These are phyloP conservation scores for Drosophila recens DNA, from an alignment of 2,888 invertebrate species.

Conservation along the genomic window DNA sequence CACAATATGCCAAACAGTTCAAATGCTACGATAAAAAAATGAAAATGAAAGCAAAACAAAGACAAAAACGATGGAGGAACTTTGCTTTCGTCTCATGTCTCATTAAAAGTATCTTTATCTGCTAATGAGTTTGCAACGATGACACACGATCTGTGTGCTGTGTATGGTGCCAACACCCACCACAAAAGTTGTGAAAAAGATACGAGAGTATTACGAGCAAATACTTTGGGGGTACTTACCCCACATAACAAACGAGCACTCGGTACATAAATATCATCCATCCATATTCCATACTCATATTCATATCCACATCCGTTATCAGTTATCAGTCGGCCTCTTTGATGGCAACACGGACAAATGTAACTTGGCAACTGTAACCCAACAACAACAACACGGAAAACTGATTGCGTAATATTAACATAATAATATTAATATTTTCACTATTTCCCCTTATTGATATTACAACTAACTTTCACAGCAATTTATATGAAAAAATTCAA, in stretches of 20 bases:
- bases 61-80: background rate
- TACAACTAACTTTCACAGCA: background rate
- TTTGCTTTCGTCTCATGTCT: slow-evolving; percentile 11
- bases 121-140: slow-evolving; percentile 58
- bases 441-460: background rate
- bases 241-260: slow-evolving; percentile 15
- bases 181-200: slow-evolving; percentile 68
- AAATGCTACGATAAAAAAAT: slow-evolving; percentile 26
- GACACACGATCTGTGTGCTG: slow-evolving; percentile 58
- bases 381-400: background rate
- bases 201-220: slow-evolving; percentile 45
- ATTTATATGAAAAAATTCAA: background rate
- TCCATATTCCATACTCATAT: slow-evolving; percentile 5
- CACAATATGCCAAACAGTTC: slow-evolving; percentile 20
- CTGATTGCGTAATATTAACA: slow-evolving; percentile 9
- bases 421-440: background rate
- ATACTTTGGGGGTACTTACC: slow-evolving; percentile 53
- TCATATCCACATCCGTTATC: slow-evolving; percentile 57
- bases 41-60: slow-evolving; percentile 9
- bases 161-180: slow-evolving; percentile 69
- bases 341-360: slow-evolving; percentile 35
- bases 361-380: slow-evolving; percentile 5
- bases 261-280: slow-evolving; percentile 12
- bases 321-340: slow-evolving; percentile 60
- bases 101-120: slow-evolving; percentile 47